Evolutionary conservation across 2,113 vertebrate genomes (phyloP).

Genomic region (Odobenus rosmarus): DNA sequence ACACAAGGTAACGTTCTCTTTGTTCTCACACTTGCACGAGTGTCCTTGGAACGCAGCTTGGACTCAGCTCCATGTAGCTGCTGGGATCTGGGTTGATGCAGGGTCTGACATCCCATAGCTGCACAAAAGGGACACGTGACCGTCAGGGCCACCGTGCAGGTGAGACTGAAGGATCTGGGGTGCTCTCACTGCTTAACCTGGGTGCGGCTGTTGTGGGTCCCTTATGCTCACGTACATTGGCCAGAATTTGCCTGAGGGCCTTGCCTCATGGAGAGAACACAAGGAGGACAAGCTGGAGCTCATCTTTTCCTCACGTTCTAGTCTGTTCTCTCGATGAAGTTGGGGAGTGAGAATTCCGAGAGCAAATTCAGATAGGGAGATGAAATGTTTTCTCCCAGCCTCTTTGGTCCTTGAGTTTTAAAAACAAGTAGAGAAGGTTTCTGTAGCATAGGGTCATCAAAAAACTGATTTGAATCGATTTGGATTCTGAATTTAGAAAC

Average conservation of each 20-base stretch:
- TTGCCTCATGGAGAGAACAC: not conserved
- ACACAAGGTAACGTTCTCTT: not conserved
- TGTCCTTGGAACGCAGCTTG: not conserved
- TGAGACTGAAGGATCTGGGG: not conserved
- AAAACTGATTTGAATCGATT: not conserved
- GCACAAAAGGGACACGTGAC: fast-evolving
- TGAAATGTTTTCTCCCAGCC: not conserved
- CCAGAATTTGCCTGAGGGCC: not conserved
- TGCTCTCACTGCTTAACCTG: not conserved
- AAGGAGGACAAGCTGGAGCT: not conserved
- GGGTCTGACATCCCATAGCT: not conserved
- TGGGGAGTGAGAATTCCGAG: not conserved
- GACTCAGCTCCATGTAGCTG: not conserved
- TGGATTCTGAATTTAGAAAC: not conserved
- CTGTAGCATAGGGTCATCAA: not conserved
- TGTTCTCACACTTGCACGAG: not conserved
- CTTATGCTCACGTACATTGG: not conserved
- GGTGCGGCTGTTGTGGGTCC: not conserved
- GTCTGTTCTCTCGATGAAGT: not conserved
- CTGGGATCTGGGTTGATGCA: fast-evolving
- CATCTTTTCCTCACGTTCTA: not conserved
- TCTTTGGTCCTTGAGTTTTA: not conserved
- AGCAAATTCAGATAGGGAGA: not conserved
- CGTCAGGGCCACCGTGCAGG: not conserved
- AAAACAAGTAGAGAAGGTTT: not conserved